Percentiles rank a stretch among this genome's conserved stretches.
Conservation (phyloP, 2,797 vertebrate species). For the Carapus acus region DNA sequence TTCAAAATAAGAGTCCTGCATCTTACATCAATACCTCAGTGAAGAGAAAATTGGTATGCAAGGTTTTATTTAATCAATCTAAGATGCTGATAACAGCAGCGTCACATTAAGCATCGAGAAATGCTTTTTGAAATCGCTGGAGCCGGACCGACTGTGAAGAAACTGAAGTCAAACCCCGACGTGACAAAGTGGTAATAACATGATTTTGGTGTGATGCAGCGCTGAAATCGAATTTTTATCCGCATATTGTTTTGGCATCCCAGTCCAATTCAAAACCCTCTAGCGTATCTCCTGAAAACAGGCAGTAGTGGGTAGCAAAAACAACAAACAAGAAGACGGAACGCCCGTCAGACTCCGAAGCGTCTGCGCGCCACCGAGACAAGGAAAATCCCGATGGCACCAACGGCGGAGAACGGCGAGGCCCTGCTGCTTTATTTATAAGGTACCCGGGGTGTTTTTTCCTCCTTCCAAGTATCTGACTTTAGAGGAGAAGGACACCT, state of each 20-base stretch:
- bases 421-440: slow-evolving; percentile 64
- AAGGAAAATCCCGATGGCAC: slow-evolving; percentile 55
- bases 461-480: slow-evolving; percentile 41
- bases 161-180: slow-evolving; percentile 18
- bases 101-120: too few relatives aligned
- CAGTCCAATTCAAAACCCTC: slow-evolving; percentile 50
- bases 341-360: slow-evolving; percentile 47
- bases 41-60: too few relatives aligned
- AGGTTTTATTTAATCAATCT: too few relatives aligned
- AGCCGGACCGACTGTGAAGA: slow-evolving; percentile 19
- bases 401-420: slow-evolving; percentile 52
- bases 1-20: too few relatives aligned
- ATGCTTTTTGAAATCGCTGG: too few relatives aligned
- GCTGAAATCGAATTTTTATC: slow-evolving; percentile 39
- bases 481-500: slow-evolving; percentile 61
- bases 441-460: slow-evolving; percentile 51
- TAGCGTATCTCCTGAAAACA: slow-evolving; percentile 44
- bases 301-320: slow-evolving; percentile 37
- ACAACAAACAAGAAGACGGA: slow-evolving; percentile 28
- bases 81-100: too few relatives aligned
- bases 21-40: too few relatives aligned
- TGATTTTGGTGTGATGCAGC: slow-evolving; percentile 30
- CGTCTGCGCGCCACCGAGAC: slow-evolving; percentile 49
- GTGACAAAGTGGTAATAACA: slow-evolving; percentile 39
- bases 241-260: slow-evolving; percentile 32